Evolutionary conservation across 2,113 vertebrate species (phyloP), one percentile per base, ranked within the genome.

Genomic region (Argyrosomus japonicus): DNA sequence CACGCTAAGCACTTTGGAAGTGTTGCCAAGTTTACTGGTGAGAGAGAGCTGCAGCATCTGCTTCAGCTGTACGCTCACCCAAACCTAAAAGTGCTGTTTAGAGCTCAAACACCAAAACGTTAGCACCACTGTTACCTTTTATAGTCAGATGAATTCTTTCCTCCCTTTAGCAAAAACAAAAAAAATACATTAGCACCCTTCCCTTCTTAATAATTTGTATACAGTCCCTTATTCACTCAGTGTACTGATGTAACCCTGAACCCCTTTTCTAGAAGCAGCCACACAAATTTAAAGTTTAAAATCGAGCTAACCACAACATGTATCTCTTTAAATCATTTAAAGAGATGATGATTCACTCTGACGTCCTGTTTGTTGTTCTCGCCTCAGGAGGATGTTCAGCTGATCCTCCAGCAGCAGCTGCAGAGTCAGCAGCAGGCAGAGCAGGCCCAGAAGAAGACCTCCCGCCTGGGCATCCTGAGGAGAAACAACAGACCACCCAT

Each of bases 321-420:
- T 45, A 14, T 64, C 17, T 48, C 2, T 68, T 61, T 25, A 8
- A 11, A n/a, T 40, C 7, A 40, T 40, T 40, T 40, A 40, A 40
- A 40, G 36, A 40, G 7, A 40, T 40, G 36, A 40, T 40, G 36
- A 40, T 40, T 40, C 36, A 19, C 17, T 72, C 62, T 77, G 40
- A 82, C 2, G 12, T 15, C 17, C 61, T 19, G 32, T 56, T 36
- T 68, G 0, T 17, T 56, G 45, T 25, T 10, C 75, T 64, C 23
- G 18, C 1, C 27, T 68, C 83, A 97, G 96, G 96, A 97, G 61
- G 96, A 97, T 58, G 78, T 97, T 60, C 95, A 95, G 90, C 64
- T 88, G 43, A 84, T 97, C 69, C 85, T 97, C 68, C 89, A 94
- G 2, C 95, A 96, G 83, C 95, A 92, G 89, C 72, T 97, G 15